A percentile compares a stretch with the other conserved stretches of the same genome.
Conservation (phyloP, 2,797 vertebrate species). For the Lepidocolaptes lacrymiger region DNA sequence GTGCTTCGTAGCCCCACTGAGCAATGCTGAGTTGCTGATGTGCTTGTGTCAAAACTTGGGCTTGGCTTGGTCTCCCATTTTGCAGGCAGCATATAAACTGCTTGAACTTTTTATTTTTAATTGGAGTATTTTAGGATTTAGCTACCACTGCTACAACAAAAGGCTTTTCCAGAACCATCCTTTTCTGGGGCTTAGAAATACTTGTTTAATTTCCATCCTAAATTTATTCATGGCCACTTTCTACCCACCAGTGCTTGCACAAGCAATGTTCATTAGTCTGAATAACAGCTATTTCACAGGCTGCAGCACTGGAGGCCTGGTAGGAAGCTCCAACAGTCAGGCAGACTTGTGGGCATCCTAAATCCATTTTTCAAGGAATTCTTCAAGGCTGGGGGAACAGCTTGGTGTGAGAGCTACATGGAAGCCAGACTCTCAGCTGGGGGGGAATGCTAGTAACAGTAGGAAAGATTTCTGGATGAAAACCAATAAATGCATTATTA, state of each 20-base stretch:
- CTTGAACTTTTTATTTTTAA: background rate
- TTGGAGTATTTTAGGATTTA: background rate
- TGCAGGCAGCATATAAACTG: background rate
- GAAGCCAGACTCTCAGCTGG: constrained; percentile 50
- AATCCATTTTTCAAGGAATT: constrained; percentile 68
- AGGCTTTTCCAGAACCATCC: background rate
- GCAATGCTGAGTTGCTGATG: background rate
- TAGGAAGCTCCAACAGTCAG: constrained; percentile 10
- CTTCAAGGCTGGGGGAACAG: constrained; percentile 32
- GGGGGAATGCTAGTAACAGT: constrained; percentile 14
- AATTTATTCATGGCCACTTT: constrained; percentile 31
- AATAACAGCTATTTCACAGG: constrained; percentile 54
- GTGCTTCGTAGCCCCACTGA: background rate
- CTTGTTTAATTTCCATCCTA: constrained; percentile 23
- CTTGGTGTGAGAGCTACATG: background rate
- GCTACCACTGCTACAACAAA: background rate
- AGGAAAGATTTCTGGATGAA: constrained; percentile 38
- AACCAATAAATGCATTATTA: constrained; percentile 46
- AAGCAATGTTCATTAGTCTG: constrained; percentile 41
- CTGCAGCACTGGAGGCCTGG: constrained; percentile 1
- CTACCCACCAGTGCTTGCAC: constrained; percentile 2
- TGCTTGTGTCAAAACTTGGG: background rate
- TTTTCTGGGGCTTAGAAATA: background rate
- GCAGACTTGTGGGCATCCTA: constrained; percentile 29
- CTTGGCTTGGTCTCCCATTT: background rate